Conservation (phyloP, 2,888 invertebrate genomes). For the Boloria euphrosyne region DNA sequence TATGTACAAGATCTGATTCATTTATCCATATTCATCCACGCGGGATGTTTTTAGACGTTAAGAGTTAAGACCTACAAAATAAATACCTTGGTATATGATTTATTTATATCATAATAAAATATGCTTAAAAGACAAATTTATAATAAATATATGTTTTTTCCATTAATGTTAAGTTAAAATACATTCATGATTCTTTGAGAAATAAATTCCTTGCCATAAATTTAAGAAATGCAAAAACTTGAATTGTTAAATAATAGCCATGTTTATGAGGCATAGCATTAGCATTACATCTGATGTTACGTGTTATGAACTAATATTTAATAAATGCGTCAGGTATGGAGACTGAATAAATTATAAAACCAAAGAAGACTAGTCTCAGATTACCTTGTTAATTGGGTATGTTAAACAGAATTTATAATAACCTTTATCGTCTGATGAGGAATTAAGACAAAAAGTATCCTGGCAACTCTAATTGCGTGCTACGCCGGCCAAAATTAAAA, state of each 20-base stretch:
- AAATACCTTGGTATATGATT: not conserved
- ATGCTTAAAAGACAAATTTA: too few relatives aligned
- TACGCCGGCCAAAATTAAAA: slow-evolving; percentile 79
- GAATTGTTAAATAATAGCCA: too few relatives aligned
- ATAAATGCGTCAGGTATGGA: not conserved
- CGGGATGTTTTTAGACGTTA: slow-evolving; percentile 4
- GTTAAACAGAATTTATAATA: slow-evolving; percentile 57
- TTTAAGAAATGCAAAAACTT: too few relatives aligned
- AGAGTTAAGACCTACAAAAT: slow-evolving; percentile 4
- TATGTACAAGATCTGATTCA: slow-evolving; percentile 18
- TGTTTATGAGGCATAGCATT: too few relatives aligned
- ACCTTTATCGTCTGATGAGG: slow-evolving; percentile 61
- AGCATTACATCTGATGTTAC: not conserved
- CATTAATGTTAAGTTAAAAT: too few relatives aligned
- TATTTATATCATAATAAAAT: too few relatives aligned
- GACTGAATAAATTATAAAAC: slow-evolving; percentile 11
- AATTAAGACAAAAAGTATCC: slow-evolving; percentile 72
- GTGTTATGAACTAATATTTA: slow-evolving; percentile 3
- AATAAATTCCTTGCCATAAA: too few relatives aligned
- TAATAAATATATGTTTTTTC: too few relatives aligned
- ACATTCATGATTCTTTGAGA: too few relatives aligned
- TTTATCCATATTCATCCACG: slow-evolving; percentile 2
- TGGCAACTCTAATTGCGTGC: slow-evolving; percentile 78
- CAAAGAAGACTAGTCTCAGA: slow-evolving; percentile 40
- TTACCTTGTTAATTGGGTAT: slow-evolving; percentile 61